Conservation (phyloP, 1,140 invertebrate species). For the Trichomalopsis sarcophagae region DNA sequence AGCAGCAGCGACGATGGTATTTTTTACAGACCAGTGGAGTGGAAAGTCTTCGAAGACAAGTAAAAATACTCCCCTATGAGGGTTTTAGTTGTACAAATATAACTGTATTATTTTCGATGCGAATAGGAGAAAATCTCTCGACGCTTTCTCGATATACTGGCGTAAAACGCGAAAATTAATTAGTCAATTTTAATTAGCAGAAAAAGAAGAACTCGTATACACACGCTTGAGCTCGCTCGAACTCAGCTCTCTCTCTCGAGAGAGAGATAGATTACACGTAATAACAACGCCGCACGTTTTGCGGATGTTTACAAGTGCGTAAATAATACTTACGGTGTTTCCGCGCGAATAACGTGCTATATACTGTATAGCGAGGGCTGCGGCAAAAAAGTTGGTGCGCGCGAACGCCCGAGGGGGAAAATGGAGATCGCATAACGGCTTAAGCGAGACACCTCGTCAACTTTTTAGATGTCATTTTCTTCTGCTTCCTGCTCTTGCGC, state of each 20-base stretch:
- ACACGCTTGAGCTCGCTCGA: not conserved
- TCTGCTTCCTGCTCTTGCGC: not conserved
- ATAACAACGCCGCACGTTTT: too few species aligned
- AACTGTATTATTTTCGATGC: not conserved
- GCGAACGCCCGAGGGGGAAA: not conserved
- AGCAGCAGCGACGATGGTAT: too few species aligned
- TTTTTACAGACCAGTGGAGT: not conserved
- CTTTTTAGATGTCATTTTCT: constrained; percentile 41
- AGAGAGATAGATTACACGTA: too few species aligned
- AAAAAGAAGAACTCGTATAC: not conserved
- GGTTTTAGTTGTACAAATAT: not conserved
- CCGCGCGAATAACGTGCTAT: too few species aligned
- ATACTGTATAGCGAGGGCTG: not conserved
- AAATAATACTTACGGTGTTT: too few species aligned
- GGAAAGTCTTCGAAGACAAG: not conserved
- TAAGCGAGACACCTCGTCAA: constrained; percentile 23
- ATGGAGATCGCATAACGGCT: constrained; percentile 36
- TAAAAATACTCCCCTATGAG: not conserved
- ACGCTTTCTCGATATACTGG: not conserved
- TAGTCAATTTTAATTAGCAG: not conserved
- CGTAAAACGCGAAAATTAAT: constrained; percentile 5
- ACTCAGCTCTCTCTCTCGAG: too few species aligned
- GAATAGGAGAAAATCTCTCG: too few species aligned
- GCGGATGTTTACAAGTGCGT: too few species aligned
- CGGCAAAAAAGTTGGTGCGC: not conserved